Evolutionary conservation across 2,888 invertebrate genomes (phyloP).

Genomic region (Pedicia rivosa): DNA sequence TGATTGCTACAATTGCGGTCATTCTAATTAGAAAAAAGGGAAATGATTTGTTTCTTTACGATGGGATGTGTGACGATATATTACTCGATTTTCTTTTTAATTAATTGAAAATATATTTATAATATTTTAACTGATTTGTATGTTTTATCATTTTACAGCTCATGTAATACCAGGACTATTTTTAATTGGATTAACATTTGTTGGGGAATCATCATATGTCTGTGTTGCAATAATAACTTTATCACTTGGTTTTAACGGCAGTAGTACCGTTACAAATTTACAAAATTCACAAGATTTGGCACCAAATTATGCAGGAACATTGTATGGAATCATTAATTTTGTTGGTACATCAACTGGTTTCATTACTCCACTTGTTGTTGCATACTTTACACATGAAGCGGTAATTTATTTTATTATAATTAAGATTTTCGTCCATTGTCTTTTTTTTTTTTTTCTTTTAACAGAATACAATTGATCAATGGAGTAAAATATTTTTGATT

Average conservation of each 20-base stretch:
- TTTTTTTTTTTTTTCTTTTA: slow-evolving; percentile 14
- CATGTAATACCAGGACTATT: slow-evolving; percentile 41
- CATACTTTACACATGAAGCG: slow-evolving; percentile 36
- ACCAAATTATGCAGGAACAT: slow-evolving; percentile 54
- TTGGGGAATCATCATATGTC: slow-evolving; percentile 43
- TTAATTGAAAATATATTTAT: too few species aligned
- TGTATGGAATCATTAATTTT: slow-evolving; percentile 59
- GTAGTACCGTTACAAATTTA: slow-evolving; percentile 42
- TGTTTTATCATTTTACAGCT: too few species aligned
- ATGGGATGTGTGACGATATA: too few species aligned
- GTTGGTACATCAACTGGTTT: slow-evolving; percentile 54
- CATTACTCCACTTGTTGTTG: slow-evolving; percentile 51
- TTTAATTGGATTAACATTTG: slow-evolving; percentile 37
- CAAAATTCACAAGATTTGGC: slow-evolving; percentile 53
- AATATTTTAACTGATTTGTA: too few species aligned
- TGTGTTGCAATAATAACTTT: slow-evolving; percentile 48
- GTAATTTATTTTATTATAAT: slow-evolving; percentile 26
- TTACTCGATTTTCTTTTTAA: too few species aligned
- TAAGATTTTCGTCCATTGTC: not conserved
- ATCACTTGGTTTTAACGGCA: slow-evolving; percentile 49
- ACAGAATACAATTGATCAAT: slow-evolving; percentile 62
- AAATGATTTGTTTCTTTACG: too few species aligned
- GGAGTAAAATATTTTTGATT: slow-evolving; percentile 57
- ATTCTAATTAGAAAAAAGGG: too few species aligned
- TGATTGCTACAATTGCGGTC: too few species aligned